phyloP scores from a whole-genome alignment of 2,797 vertebrate genomes.

The Karalla daura region DNA sequence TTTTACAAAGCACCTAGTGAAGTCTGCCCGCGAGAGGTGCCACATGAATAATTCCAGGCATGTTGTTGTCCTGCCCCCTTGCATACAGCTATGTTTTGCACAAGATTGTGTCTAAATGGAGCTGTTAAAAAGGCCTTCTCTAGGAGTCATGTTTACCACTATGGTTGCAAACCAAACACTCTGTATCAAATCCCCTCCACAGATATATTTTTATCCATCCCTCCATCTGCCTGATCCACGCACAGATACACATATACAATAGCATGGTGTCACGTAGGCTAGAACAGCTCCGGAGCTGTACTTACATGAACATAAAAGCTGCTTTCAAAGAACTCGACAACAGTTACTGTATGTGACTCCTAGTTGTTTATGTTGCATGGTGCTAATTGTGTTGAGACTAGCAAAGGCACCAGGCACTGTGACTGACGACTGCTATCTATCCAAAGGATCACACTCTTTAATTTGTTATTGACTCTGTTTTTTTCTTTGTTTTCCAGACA shows the following conservation, averaged over 20 bases:
- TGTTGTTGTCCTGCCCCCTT: too few relatives aligned
- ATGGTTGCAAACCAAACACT: not conserved
- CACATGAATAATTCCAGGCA: too few relatives aligned
- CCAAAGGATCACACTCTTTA: slow-evolving; percentile 74
- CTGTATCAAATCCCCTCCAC: not conserved
- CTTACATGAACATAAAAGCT: not conserved
- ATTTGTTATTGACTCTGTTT: slow-evolving; percentile 76
- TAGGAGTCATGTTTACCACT: not conserved
- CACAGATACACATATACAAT: not conserved
- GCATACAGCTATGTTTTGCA: not conserved
- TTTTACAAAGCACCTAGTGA: too few relatives aligned
- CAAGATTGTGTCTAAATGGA: not conserved
- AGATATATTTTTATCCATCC: not conserved
- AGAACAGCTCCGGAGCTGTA: not conserved
- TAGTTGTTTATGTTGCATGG: slow-evolving; percentile 39
- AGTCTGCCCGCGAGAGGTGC: too few relatives aligned
- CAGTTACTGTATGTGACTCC: slow-evolving; percentile 20
- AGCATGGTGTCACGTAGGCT: not conserved
- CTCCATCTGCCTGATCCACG: not conserved
- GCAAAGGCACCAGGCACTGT: slow-evolving; percentile 41
- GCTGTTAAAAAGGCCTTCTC: not conserved
- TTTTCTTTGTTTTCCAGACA: slow-evolving; percentile 45
- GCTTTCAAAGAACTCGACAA: not conserved
- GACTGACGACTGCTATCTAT: slow-evolving; percentile 49
- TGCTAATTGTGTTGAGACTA: slow-evolving; percentile 76